Conservation (phyloP, 2,888 invertebrate genomes). For the Drosophila pseudotakahashii region DNA sequence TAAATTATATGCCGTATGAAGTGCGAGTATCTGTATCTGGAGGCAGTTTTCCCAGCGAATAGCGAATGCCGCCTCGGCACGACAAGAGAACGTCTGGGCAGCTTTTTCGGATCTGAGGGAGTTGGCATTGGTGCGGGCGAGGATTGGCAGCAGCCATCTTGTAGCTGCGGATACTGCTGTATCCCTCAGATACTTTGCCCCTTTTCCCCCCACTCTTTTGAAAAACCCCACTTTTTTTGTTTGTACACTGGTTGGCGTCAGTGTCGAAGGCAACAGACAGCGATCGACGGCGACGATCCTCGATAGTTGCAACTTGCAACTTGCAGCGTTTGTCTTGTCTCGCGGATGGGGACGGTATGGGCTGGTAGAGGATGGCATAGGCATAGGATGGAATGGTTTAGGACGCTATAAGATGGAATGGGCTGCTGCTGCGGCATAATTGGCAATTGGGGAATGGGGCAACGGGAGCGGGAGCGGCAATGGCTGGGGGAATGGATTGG, state of each 20-base stretch:
- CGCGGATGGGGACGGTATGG: slow-evolving; percentile 10
- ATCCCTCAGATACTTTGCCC: slow-evolving; percentile 11
- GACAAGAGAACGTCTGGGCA: slow-evolving; percentile 47
- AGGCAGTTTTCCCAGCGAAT: slow-evolving; percentile 52
- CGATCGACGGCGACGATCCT: slow-evolving; percentile 60
- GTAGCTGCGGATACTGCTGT: slow-evolving; percentile 26
- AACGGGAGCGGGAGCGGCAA: slow-evolving; percentile 66
- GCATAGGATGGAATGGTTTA: slow-evolving; percentile 8
- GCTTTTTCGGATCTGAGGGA: slow-evolving; percentile 12
- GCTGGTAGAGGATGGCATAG: not conserved
- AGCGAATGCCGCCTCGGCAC: slow-evolving; percentile 29
- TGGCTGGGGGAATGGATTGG: slow-evolving; percentile 46
- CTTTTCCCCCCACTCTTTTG: not conserved
- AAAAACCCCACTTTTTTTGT: slow-evolving; percentile 7
- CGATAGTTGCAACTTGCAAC: slow-evolving; percentile 66
- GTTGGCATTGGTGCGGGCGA: slow-evolving; percentile 42
- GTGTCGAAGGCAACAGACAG: slow-evolving; percentile 59
- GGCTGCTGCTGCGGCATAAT: slow-evolving; percentile 64
- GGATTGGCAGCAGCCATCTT: slow-evolving; percentile 51
- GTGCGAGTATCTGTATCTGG: slow-evolving; percentile 45
- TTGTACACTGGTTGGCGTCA: slow-evolving; percentile 46
- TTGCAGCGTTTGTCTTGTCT: slow-evolving; percentile 71
- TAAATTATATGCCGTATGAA: slow-evolving; percentile 71
- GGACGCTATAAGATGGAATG: slow-evolving; percentile 7
- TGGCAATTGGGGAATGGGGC: slow-evolving; percentile 79